Base-by-base conservation (phyloP, 2,113 vertebrate genomes). In the Chroicocephalus ridibundus region DNA sequence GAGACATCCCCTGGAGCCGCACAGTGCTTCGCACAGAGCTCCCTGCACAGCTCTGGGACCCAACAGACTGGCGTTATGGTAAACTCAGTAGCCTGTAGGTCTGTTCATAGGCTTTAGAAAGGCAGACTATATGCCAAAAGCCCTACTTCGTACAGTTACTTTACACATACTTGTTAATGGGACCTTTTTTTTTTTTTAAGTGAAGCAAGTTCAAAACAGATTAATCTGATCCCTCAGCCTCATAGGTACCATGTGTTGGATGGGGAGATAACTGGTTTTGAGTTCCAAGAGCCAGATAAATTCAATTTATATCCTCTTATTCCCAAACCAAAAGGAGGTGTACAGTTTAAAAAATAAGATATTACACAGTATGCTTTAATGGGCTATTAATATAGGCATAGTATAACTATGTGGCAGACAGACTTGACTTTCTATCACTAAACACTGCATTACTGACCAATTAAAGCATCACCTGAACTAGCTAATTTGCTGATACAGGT, bases 291-390 rank as follows among this genome's bases (percentile, higher is more conserved):
- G 64, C 52, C 46, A 86, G 81, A 95, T 83, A 93, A 95, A 93
- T 90, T 89, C 17, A 75, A 60, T 95, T 95, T 91, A 87, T 68
- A 77, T 49, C 47, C 75, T 54, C 74, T 60, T 88, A 85, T 79
- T 92, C 36, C 74, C 64, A 40, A 80, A 72, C 44, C 27, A 82
- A 88, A 95, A 96, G 55, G 71, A 89, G 11, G 32, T 75, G 3
- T 76, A 82, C 31, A 31, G 78, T 92, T 97, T 94, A 79, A 96
- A 84, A 96, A 96, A 93, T 68, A 96, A 91, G 82, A 29, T 88
- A 95, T 38, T 90, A 92, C 66, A 81, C 92, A 87, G 25, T 65
- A 61, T 91, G 57, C 9, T 15, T 92, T 95, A 97, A 96, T 82
- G 46, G 57, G 46, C 81, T 93, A 64, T 77, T 91, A 97, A 92